phyloP scores from a whole-genome alignment of 2,797 vertebrate species.

The Poeciliopsis infans region DNA sequence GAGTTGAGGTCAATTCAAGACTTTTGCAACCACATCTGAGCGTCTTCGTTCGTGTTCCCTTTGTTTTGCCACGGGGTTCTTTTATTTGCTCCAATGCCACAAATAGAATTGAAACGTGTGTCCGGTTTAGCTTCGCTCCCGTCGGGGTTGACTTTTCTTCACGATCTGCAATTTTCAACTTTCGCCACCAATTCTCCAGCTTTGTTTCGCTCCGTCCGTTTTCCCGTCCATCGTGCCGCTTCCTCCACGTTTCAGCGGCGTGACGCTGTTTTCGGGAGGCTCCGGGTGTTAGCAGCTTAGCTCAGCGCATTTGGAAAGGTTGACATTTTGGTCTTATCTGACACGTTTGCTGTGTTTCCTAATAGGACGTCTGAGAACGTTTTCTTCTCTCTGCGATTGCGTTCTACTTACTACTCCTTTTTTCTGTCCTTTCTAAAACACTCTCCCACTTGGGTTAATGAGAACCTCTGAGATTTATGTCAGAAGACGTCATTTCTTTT shows the following conservation, averaged over 20 bases:
- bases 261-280: not conserved
- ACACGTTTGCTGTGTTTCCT: not conserved
- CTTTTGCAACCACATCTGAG: not conserved
- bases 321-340: not conserved
- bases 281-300: not conserved
- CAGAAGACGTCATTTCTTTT: not conserved
- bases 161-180: not conserved
- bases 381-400: not conserved
- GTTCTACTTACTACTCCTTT: not conserved
- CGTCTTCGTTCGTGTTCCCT: constrained; percentile 1
- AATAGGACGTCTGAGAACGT: not conserved
- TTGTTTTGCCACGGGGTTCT: not conserved
- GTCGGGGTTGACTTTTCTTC: not conserved
- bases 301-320: not conserved
- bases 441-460: not conserved
- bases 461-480: not conserved
- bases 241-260: not conserved
- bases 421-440: no score
- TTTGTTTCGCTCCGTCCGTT: not conserved
- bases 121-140: not conserved
- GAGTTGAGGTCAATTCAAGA: constrained; percentile 8
- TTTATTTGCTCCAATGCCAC: not conserved
- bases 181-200: not conserved
- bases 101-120: not conserved
- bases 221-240: no score